Evolutionary conservation across 2,888 invertebrate genomes (phyloP).

Genomic region (Calameuta filiformis): DNA sequence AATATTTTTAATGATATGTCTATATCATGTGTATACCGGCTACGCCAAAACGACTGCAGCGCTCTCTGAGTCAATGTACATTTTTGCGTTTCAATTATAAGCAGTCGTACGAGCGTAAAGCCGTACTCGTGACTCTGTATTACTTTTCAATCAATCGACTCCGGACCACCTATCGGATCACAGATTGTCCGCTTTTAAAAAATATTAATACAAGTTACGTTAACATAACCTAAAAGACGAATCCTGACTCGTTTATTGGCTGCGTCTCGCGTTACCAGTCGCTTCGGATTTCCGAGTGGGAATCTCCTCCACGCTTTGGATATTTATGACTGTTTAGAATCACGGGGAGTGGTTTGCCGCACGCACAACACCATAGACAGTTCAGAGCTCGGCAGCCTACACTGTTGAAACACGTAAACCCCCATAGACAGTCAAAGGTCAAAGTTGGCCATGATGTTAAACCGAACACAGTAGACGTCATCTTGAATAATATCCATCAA

Average conservation of each 20-base stretch:
- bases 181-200: neutral
- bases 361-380: slow-evolving; percentile 36
- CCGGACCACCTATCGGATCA: neutral
- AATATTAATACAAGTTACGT: neutral
- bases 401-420: slow-evolving; percentile 38
- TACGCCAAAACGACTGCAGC: slow-evolving; percentile 17
- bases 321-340: slow-evolving; percentile 55
- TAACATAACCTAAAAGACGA: neutral
- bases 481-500: neutral
- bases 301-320: slow-evolving; percentile 35
- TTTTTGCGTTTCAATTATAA: slow-evolving; percentile 59
- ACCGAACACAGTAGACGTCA: neutral
- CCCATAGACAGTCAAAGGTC: neutral
- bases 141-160: neutral
- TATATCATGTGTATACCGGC: slow-evolving; percentile 34
- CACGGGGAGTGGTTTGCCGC: slow-evolving; percentile 51
- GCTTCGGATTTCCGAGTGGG: slow-evolving; percentile 39
- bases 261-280: neutral
- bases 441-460: neutral
- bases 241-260: neutral
- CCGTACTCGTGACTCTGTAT: neutral
- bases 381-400: slow-evolving; percentile 26
- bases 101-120: neutral
- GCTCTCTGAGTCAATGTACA: slow-evolving; percentile 30
- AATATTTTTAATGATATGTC: slow-evolving; percentile 40